Percentiles rank a stretch among this genome's conserved stretches.
Conservation (phyloP, 2,888 invertebrate genomes). For the Epiblema foenella region DNA sequence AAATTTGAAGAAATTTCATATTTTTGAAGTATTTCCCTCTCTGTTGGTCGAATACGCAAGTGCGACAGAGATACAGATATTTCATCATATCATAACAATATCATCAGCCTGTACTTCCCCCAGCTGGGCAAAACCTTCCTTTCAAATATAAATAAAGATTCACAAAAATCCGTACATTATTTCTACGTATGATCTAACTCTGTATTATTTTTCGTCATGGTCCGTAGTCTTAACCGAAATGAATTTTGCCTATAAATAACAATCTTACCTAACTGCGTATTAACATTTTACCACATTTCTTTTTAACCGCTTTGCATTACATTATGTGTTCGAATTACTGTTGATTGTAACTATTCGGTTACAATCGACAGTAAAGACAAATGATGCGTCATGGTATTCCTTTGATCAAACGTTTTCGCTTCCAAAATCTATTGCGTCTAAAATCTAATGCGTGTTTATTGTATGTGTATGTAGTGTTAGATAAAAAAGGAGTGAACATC, state of each 20-base stretch:
- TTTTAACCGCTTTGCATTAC: too few species aligned
- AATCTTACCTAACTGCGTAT: too few species aligned
- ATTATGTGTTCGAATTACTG: neutral
- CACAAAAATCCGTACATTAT: too few species aligned
- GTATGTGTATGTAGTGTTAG: slow-evolving; percentile 50
- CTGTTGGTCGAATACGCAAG: too few species aligned
- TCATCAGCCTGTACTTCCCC: too few species aligned
- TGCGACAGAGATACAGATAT: too few species aligned
- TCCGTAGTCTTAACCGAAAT: neutral
- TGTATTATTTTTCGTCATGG: neutral
- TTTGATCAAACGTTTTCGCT: neutral
- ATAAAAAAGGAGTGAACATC: slow-evolving; percentile 75
- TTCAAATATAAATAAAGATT: too few species aligned
- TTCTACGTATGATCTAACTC: neutral
- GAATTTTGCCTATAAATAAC: neutral
- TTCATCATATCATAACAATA: too few species aligned
- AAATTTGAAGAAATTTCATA: too few species aligned
- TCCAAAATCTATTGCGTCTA: slow-evolving; percentile 23
- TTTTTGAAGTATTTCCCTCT: too few species aligned
- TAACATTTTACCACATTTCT: neutral
- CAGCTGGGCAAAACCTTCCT: too few species aligned
- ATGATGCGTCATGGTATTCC: neutral
- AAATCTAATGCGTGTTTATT: slow-evolving; percentile 24
- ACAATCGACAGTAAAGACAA: neutral
- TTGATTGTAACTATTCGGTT: neutral